Evolutionary conservation across 1,140 invertebrate genomes (phyloP).

Genomic region (Drosophila pseudoananassae): DNA sequence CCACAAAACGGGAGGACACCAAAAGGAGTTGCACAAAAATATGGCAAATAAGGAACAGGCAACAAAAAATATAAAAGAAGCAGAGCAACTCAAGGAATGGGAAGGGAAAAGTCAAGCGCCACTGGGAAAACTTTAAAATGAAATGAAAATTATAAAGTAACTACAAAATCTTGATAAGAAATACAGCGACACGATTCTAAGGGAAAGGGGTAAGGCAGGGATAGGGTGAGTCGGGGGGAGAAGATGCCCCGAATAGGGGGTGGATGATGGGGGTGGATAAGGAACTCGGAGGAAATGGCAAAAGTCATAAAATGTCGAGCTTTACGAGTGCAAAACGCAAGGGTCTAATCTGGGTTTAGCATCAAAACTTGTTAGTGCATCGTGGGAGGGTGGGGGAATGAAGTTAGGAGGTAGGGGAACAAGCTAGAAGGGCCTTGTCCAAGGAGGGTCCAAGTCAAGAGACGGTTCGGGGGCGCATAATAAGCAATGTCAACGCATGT

Average conservation of each 20-base stretch:
- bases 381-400: neutral
- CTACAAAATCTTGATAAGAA: constrained; percentile 81
- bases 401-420: no score
- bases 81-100: neutral
- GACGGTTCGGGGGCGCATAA: constrained; percentile 45
- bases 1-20: constrained; percentile 18
- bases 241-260: constrained; percentile 10
- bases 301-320: constrained; percentile 82
- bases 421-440: neutral
- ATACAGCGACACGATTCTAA: constrained; percentile 20
- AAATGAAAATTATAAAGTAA: constrained; percentile 82
- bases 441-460: constrained; percentile 25
- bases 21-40: constrained; percentile 44
- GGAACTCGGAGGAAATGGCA: constrained; percentile 68
- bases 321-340: constrained; percentile 82
- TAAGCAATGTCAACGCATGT: constrained; percentile 81
- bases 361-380: constrained; percentile 76
- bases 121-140: constrained; percentile 63
- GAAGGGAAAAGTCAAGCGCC: constrained; percentile 23
- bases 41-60: constrained; percentile 57
- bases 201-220: neutral
- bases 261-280: constrained; percentile 3
- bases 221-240: neutral
- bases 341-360: constrained; percentile 81
- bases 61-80: neutral